These are phyloP conservation scores for Phragmatobia fuliginosa DNA, from an alignment of 2,888 invertebrate species.

Conservation along the genomic window DNA sequence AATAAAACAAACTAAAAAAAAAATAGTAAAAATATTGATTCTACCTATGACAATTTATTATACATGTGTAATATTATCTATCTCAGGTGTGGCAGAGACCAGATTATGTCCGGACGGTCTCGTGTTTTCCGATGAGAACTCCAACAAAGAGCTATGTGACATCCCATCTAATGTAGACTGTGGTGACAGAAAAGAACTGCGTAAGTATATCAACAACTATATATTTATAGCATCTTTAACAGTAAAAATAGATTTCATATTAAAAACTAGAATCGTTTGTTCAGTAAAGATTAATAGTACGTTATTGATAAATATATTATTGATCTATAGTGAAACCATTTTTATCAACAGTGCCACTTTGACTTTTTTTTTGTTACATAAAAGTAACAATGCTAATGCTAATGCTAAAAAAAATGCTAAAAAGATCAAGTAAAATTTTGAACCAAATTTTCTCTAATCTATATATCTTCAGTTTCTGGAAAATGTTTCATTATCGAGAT, in stretches of 20 bases:
- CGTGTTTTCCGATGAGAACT: conserved; percentile 91
- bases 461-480: too few relatives aligned
- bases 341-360: neutral
- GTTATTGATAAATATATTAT: too few relatives aligned
- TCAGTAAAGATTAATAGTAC: neutral
- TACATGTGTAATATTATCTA: conserved; percentile 1
- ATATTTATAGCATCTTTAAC: neutral
- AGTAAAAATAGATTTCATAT: neutral
- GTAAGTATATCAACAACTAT: conserved; percentile 85
- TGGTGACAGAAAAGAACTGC: conserved; percentile 90
- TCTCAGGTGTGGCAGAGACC: conserved; percentile 86
- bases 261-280: too few relatives aligned
- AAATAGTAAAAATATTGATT: too few relatives aligned
- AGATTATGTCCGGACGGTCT: conserved; percentile 92
- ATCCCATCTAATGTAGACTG: conserved; percentile 93
- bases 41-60: neutral
- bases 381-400: too few relatives aligned
- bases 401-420: too few relatives aligned
- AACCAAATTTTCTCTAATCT: too few relatives aligned
- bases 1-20: neutral
- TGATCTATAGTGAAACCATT: neutral
- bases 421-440: too few relatives aligned
- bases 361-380: neutral
- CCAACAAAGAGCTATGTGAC: conserved; percentile 91
- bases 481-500: too few relatives aligned